Conservation (phyloP, 1,140 invertebrate genomes). For the Octopus bimaculoides region DNA sequence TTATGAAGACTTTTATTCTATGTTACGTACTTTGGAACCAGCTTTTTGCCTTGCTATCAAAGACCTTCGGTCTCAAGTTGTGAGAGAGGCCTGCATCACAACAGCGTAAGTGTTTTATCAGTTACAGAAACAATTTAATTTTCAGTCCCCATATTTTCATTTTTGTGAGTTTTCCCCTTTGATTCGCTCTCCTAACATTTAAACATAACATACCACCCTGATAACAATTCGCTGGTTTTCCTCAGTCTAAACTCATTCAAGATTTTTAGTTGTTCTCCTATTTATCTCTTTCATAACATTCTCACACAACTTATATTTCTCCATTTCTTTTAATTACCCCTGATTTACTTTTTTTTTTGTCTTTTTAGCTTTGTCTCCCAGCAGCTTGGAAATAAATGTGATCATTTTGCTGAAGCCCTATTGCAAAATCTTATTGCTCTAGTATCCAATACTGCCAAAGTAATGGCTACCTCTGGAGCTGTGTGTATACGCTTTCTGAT, state of each 20-base stretch:
- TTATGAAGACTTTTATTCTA: slow-evolving; percentile 78
- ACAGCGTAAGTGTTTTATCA: slow-evolving; percentile 65
- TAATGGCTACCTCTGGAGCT: slow-evolving; percentile 86
- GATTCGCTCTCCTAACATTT: background rate
- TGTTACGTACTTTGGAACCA: slow-evolving; percentile 76
- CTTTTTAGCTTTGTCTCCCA: slow-evolving; percentile 74
- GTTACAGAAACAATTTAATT: no score
- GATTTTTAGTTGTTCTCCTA: no score
- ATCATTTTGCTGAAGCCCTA: slow-evolving; percentile 79
- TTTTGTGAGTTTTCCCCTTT: background rate
- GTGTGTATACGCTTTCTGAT: slow-evolving; percentile 88
- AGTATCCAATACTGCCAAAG: slow-evolving; percentile 94
- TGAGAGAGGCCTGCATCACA: slow-evolving; percentile 91
- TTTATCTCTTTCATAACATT: no score
- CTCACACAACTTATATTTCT: no score
- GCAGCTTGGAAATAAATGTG: slow-evolving; percentile 76
- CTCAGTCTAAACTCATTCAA: background rate
- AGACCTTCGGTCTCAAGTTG: slow-evolving; percentile 88
- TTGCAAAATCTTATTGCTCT: slow-evolving; percentile 82
- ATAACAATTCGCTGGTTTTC: background rate
- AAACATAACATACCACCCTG: background rate
- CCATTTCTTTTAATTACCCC: no score
- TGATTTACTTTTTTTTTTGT: slow-evolving; percentile 11
- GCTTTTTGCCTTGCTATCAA: slow-evolving; percentile 81
- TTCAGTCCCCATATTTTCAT: no score